Base-by-base conservation (phyloP, 2,888 invertebrate genomes). In the Hypolimnas misippus region DNA sequence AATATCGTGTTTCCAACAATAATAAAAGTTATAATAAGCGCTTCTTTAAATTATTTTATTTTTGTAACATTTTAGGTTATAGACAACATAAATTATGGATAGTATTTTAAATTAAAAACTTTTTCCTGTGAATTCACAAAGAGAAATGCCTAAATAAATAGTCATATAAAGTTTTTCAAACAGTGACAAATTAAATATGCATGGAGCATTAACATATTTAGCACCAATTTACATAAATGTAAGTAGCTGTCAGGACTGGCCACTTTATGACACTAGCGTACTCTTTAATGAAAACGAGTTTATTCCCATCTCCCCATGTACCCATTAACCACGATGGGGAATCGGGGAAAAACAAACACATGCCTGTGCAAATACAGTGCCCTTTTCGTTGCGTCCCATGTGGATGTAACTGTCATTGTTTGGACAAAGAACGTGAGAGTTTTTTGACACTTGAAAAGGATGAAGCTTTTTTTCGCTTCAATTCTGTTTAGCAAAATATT, bases 321-420 rank as follows among this genome's bases (percentile, higher is more conserved):
- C 67, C 74, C 73, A 68, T 71, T 72, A 76, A 75, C 76, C 73
- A 66, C 75, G 73, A 72, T 67, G 68, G 78, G 75, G 77, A 81
- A 75, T 77, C 77, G 80, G 78, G 75, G 76, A 76, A 79, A 76
- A 84, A 79, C 82, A 86, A 86, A 86, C 78, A 83, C 73, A 70
- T 57, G 60, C 65, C 73, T 73, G 75, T 67, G 76, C 74, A 84
- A 83, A 84, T 77, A 84, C 70, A 67, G 74, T 70, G 76, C 81
- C 81, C 81, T 86, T 84, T 81, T 76, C 71, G 69, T 67, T 70
- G 71, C 68, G 70, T 66, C 79, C 75, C 79, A 76, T 74, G 76
- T 76, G 77, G 72, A 67, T 73, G 76, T 73, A 72, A 76, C 71
- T 77, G 74, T 75, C 77, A 76, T 76, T 83, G 83, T 83, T 83